Evolutionary conservation across 2,888 invertebrate species (phyloP).

Genomic region (Sesia apiformis): DNA sequence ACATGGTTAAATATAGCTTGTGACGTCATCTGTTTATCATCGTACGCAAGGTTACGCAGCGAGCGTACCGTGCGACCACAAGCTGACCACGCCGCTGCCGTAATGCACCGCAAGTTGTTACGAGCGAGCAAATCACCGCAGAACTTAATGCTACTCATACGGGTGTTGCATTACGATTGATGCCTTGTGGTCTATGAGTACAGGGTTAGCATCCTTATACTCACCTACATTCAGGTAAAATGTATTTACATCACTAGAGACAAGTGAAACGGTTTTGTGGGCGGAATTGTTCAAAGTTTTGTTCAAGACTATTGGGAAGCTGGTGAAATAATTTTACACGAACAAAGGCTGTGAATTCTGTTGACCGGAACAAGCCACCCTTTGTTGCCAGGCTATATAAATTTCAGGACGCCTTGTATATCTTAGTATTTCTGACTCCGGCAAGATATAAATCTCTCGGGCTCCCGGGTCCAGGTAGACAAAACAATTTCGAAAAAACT

Average conservation of each 20-base stretch:
- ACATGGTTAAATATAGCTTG: conserved; percentile 54
- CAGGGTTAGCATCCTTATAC: too few species aligned
- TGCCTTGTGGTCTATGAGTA: neutral
- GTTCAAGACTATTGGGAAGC: neutral
- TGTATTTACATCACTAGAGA: too few species aligned
- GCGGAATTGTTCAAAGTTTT: neutral
- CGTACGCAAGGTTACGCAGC: conserved; percentile 67
- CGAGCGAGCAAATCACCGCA: neutral
- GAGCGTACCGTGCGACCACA: conserved; percentile 21
- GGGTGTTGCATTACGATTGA: neutral
- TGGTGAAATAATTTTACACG: neutral
- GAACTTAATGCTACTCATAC: neutral
- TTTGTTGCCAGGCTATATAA: neutral
- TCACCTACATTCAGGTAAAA: too few species aligned
- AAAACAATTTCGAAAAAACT: too few species aligned
- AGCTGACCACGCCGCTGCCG: conserved; percentile 24
- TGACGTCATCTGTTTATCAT: conserved; percentile 71
- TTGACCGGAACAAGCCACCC: neutral
- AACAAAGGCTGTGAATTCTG: neutral
- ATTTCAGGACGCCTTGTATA: neutral
- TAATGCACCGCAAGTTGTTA: neutral
- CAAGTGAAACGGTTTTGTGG: neutral
- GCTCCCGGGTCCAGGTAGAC: too few species aligned
- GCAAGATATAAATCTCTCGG: neutral
- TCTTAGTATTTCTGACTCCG: neutral